Evolutionary conservation across 2,888 invertebrate genomes (phyloP).

Genomic region (Acanthopleura granulata): DNA sequence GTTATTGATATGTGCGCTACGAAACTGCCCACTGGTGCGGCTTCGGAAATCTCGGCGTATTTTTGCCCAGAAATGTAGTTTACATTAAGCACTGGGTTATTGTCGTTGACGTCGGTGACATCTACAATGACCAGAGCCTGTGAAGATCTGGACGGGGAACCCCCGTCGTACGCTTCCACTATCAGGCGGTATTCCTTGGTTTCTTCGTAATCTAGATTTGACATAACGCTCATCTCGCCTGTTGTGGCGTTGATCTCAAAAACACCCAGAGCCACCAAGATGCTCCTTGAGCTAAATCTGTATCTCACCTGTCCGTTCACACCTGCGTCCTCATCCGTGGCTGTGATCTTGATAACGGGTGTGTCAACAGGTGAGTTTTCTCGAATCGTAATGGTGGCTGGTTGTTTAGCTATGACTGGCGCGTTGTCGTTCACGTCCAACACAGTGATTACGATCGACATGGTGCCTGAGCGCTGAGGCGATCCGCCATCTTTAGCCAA

Average conservation of each 20-base stretch:
- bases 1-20: constrained; percentile 92
- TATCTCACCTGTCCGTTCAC: constrained; percentile 75
- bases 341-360: constrained; percentile 74
- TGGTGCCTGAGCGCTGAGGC: constrained; percentile 18
- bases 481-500: constrained; percentile 28
- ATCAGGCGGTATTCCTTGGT: constrained; percentile 82
- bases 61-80: constrained; percentile 88
- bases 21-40: constrained; percentile 89
- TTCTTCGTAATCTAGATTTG: constrained; percentile 86
- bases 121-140: constrained; percentile 73
- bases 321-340: constrained; percentile 86
- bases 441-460: constrained; percentile 22
- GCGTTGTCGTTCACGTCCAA: constrained; percentile 27
- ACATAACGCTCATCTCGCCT: constrained; percentile 84
- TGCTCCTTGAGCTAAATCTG: background rate
- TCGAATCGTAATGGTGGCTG: constrained; percentile 20
- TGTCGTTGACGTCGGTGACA: constrained; percentile 84
- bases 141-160: constrained; percentile 39
- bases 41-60: constrained; percentile 70
- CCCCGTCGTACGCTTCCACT: constrained; percentile 68
- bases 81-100: constrained; percentile 86
- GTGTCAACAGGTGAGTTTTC: constrained; percentile 9
- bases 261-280: constrained; percentile 76
- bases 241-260: constrained; percentile 89
- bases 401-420: constrained; percentile 20